Evolutionary conservation across 2,888 invertebrate species (phyloP).

Genomic region (Ecliptopera silaceata): DNA sequence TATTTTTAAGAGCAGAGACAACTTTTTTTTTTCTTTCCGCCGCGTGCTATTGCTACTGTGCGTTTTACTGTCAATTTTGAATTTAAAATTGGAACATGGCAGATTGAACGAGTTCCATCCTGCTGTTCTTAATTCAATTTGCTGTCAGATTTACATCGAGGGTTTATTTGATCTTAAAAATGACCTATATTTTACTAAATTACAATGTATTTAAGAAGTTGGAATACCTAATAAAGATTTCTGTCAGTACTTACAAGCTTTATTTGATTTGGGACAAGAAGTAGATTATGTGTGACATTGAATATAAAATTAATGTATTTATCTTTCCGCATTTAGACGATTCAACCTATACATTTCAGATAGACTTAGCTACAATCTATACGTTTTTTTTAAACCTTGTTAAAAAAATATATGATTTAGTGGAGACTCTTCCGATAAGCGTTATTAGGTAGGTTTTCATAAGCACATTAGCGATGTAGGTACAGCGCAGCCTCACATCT

Average conservation of each 20-base stretch:
- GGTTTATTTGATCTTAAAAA: slow-evolving; percentile 20
- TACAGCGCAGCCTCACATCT: slow-evolving; percentile 41
- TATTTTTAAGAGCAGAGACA: slow-evolving; percentile 20
- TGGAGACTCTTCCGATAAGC: too few species aligned
- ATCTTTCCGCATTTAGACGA: too few species aligned
- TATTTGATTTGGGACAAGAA: too few species aligned
- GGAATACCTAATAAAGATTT: too few species aligned
- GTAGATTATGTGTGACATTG: too few species aligned
- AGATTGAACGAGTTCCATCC: slow-evolving; percentile 46
- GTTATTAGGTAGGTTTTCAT: background rate
- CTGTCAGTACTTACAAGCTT: too few species aligned
- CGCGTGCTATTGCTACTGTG: slow-evolving; percentile 41
- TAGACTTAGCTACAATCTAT: background rate
- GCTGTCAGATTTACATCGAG: slow-evolving; percentile 53
- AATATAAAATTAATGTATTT: too few species aligned
- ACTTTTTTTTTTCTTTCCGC: slow-evolving; percentile 20
- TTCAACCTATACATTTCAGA: too few species aligned
- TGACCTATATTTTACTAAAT: too few species aligned
- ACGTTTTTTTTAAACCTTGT: too few species aligned
- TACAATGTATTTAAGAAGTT: too few species aligned
- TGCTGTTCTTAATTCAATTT: slow-evolving; percentile 47
- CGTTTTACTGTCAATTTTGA: slow-evolving; percentile 65
- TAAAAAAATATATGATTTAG: too few species aligned
- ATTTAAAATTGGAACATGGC: slow-evolving; percentile 59
- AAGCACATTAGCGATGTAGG: background rate